Evolutionary conservation across 2,113 vertebrate species (phyloP).

Genomic region (Speoplatyrhinus poulsoni): DNA sequence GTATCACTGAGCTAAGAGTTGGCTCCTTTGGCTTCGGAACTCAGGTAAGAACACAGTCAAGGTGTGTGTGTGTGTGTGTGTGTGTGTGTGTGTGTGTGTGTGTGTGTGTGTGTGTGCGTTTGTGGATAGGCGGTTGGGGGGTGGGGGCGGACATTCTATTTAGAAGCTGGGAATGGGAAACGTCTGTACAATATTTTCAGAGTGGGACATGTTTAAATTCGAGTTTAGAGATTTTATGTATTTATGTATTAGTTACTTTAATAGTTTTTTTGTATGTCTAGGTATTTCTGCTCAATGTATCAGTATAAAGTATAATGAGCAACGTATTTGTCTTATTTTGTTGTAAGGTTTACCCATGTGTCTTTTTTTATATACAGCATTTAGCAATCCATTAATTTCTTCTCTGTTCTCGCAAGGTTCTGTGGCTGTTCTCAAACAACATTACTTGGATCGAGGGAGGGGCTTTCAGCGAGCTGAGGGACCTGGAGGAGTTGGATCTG

Average conservation of each 20-base stretch:
- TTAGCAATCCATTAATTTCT: background rate
- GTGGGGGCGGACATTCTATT: too few species aligned
- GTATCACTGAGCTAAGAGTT: constrained; percentile 89
- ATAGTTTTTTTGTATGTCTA: too few species aligned
- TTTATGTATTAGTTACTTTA: too few species aligned
- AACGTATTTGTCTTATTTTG: too few species aligned
- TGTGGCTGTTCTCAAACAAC: constrained; percentile 98
- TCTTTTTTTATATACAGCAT: background rate
- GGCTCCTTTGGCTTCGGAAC: constrained; percentile 93
- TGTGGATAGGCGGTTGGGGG: too few species aligned
- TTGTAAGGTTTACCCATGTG: background rate
- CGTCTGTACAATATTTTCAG: background rate
- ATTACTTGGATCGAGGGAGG: constrained; percentile 93
- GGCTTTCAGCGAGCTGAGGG: constrained; percentile 92
- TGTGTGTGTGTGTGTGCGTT: too few species aligned
- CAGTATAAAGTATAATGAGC: too few species aligned
- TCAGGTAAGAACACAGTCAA: constrained; percentile 65
- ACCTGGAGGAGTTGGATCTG: constrained; percentile 95
- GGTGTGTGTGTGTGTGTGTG: background rate
- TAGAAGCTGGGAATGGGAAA: background rate
- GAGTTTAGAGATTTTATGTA: too few species aligned
- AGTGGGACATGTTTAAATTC: too few species aligned
- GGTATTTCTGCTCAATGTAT: too few species aligned
- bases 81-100: too few species aligned
- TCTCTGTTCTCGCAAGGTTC: constrained; percentile 69